Base-by-base conservation (phyloP, 2,797 vertebrate genomes). In the Cheirogaleus major region DNA sequence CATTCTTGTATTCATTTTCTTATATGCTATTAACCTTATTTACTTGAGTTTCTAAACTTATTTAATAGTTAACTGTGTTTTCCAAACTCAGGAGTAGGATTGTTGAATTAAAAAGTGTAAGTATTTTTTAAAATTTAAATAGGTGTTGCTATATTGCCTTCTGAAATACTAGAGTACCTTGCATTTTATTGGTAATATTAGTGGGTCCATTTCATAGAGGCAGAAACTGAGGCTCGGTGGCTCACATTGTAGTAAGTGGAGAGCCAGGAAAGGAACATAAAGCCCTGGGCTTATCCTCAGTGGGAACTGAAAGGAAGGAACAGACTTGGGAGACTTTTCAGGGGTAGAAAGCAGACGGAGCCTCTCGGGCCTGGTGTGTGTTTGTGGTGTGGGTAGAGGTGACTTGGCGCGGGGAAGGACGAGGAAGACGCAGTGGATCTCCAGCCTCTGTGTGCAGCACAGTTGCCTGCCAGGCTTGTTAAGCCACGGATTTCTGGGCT, bases 241-340 rank as follows among this genome's bases (percentile, higher is more conserved):
- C 20, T 83, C 45, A 38, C 7, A 13, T 13, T 61, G 23, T 41
- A 17, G 12, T 83, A 72, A 17, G 18, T 25, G 25, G 65, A n/a
- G 43, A 59, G 30, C 18, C 17, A 10, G 32, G 20, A 65, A 0
- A 38, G 38, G 22, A 20, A 20, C 48, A 0, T 0, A 11, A n/a
- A 35, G 59, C 13, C 27, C 41, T n/a, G 76, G 32, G 14, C 11
- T 25, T 69, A 10, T 11, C 17, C 20, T 81, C 18, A 1, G 2
- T 50, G 18, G 69, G 9, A 27, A 45, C 23, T 30, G 43, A 43
- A 30, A 38, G 59, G 25, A 41, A 65, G 70, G 27, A 18, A 30
- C 12, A 4, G 2, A 18, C n/a, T 0, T 12, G 18, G 32, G 35
- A 20, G 50, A 9, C 50, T 3, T 38, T 1, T 2, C 27, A 12